Evolutionary conservation across 2,888 invertebrate species (phyloP).

Genomic region (Drosophila seclusa): DNA sequence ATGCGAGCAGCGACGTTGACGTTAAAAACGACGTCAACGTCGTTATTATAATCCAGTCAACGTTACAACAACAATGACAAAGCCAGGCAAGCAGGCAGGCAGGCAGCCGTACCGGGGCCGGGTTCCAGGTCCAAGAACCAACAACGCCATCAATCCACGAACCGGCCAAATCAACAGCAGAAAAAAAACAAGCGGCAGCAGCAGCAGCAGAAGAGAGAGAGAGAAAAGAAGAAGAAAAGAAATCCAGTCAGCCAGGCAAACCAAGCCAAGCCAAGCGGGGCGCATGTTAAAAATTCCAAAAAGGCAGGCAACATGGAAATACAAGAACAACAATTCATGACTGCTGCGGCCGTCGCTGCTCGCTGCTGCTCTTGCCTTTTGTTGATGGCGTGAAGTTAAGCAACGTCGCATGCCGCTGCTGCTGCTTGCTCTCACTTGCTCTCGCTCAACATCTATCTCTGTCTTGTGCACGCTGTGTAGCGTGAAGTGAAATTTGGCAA

Average conservation of each 20-base stretch:
- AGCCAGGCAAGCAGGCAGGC: slow-evolving; percentile 14
- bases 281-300: slow-evolving; percentile 77
- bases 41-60: slow-evolving; percentile 78
- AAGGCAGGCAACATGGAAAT: slow-evolving; percentile 70
- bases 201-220: background rate
- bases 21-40: background rate
- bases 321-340: slow-evolving; percentile 75
- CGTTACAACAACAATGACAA: slow-evolving; percentile 42
- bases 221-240: slow-evolving; percentile 28
- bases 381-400: slow-evolving; percentile 41
- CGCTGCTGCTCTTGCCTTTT: slow-evolving; percentile 41
- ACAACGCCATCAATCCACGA: slow-evolving; percentile 63
- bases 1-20: slow-evolving; percentile 64
- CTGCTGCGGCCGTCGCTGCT: slow-evolving; percentile 56
- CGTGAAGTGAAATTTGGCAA: slow-evolving; percentile 66
- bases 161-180: slow-evolving; percentile 52
- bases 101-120: slow-evolving; percentile 42
- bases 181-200: slow-evolving; percentile 5
- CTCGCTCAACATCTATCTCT: slow-evolving; percentile 11
- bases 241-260: slow-evolving; percentile 36
- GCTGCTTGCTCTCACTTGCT: slow-evolving; percentile 22
- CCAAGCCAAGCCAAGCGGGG: slow-evolving; percentile 63
- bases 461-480: slow-evolving; percentile 44
- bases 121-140: slow-evolving; percentile 59
- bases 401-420: slow-evolving; percentile 11